These are phyloP conservation scores for Tangachromis dhanisi DNA, from an alignment of 2,113 vertebrate genomes.

Conservation along the genomic window DNA sequence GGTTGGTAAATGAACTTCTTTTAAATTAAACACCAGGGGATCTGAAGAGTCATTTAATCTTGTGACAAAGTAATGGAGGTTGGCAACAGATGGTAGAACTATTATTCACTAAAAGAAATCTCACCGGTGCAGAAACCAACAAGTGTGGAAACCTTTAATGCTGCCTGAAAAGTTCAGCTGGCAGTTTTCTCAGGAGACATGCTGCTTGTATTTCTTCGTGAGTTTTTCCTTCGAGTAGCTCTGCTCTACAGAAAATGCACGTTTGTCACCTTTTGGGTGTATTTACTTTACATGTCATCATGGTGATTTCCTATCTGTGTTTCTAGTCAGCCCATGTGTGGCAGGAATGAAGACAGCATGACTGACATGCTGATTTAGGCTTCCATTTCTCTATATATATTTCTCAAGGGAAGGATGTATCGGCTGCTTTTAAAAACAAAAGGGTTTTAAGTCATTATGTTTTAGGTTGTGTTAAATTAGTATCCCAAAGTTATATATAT, in stretches of 20 bases:
- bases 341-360: neutral
- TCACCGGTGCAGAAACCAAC: neutral
- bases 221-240: neutral
- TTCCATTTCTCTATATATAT: fast-evolving
- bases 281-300: neutral
- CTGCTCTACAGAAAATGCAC: neutral
- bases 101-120: conserved; percentile 17
- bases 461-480: neutral
- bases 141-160: neutral
- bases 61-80: neutral
- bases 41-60: conserved; percentile 23
- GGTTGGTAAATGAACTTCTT: conserved; percentile 11
- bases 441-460: neutral
- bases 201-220: neutral
- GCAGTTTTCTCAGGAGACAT: neutral
- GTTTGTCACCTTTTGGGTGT: neutral
- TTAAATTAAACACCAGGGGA: conserved; percentile 27
- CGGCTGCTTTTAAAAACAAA: neutral
- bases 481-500: neutral
- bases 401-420: neutral
- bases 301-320: neutral
- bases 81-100: neutral
- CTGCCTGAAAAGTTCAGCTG: neutral
- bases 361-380: neutral
- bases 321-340: neutral